Conservation (phyloP, 2,888 invertebrate genomes). For the Cephus pulcher region DNA sequence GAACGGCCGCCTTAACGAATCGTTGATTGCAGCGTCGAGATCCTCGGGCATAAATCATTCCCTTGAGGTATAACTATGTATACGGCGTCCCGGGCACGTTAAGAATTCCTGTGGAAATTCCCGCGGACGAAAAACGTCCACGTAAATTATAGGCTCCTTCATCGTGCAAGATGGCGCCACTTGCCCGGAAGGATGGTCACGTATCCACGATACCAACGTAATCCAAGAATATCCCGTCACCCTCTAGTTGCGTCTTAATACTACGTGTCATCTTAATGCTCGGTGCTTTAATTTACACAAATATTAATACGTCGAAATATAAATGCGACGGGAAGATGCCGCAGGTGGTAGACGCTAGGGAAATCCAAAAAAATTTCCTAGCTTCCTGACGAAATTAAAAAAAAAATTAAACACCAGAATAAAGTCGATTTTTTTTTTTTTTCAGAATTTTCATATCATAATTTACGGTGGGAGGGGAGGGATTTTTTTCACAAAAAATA, state of each 20-base stretch:
- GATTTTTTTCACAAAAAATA: background rate
- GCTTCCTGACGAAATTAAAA: background rate
- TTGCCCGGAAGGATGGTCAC: background rate
- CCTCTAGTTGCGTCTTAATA: conserved; percentile 24
- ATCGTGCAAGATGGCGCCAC: background rate
- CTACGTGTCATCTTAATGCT: background rate
- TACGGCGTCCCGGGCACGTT: background rate
- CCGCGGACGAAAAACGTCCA: background rate
- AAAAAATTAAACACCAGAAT: background rate
- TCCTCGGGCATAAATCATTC: background rate
- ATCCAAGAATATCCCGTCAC: conserved; percentile 30
- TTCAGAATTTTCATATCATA: background rate
- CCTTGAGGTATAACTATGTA: background rate
- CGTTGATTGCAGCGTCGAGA: background rate
- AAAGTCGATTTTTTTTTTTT: background rate
- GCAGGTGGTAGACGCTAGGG: conserved; percentile 7
- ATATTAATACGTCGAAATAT: conserved; percentile 9
- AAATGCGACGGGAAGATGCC: conserved; percentile 15
- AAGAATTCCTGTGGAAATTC: background rate
- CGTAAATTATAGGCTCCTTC: conserved; percentile 9
- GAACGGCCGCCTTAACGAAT: background rate
- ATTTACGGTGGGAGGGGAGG: too few species aligned
- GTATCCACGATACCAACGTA: background rate
- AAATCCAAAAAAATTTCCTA: background rate
- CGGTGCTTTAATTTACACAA: background rate